Base-by-base conservation (phyloP, 1,140 invertebrate species). In the Formica selysi region DNA sequence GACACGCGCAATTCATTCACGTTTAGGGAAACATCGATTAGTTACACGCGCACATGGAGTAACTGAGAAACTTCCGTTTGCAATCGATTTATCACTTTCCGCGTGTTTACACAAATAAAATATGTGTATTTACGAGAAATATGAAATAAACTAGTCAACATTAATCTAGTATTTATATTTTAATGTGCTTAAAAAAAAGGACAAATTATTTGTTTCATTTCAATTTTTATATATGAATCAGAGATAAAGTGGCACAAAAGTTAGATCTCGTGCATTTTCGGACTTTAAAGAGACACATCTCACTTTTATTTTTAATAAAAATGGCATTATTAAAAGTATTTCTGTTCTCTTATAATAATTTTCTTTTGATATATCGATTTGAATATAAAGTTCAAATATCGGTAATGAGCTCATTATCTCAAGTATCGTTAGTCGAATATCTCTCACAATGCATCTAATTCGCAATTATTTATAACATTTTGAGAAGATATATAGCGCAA, bases 21-120 rank as follows among this genome's bases (percentile, higher is more conserved):
- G 26, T 70, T 83, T 76, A 10, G 19, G n/a, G 16, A 65, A 86
- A 83, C 71, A 73, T 54, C 57, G 70, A 86, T 78, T 71, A 65
- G 65, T 89, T 89, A 83, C n/a, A n/a, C 78, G 68, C 67, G 10
- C 5, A 32, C 32, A 13, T 26, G 13, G 16, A 51, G 48, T 51
- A 51, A 41, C 29, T 11, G 38, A 38, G 19, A 13, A n/a, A 29
- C 29, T 22, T 71, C 29, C 57, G 68, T 61, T 67, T 19, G 62
- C 71, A 86, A 89, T 89, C 62, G 76, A 81, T 70, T 73, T 11
- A 67, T 80, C 19, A 57, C 19, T 70, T 16, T 26, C 10, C 32
- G 22, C 44, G 48, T 11, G 44, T 57, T 80, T 54, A 68, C 26
- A 32, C 22, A 0, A 68, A 10, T 8, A 16, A 19, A 51, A 29